Conservation (phyloP, 2,888 invertebrate genomes). For the Euzetes globulus region DNA sequence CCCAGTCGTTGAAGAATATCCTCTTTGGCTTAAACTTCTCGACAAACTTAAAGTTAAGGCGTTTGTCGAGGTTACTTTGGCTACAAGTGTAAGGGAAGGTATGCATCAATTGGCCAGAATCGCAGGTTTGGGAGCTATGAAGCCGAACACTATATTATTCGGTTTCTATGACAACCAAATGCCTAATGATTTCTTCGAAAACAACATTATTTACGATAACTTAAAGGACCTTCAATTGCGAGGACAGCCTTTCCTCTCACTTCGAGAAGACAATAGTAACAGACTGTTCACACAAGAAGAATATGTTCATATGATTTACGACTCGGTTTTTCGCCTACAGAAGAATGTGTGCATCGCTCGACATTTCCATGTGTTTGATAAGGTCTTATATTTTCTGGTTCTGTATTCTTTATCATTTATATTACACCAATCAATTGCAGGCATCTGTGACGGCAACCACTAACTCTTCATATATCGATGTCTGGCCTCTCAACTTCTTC, state of each 20-base stretch:
- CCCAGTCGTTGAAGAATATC: slow-evolving; percentile 66
- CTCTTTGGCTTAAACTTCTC: slow-evolving; percentile 84
- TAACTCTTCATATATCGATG: slow-evolving; percentile 68
- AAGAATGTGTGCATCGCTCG: slow-evolving; percentile 91
- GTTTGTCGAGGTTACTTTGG: slow-evolving; percentile 87
- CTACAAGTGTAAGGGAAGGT: slow-evolving; percentile 75
- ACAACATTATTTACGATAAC: slow-evolving; percentile 38
- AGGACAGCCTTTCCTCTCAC: slow-evolving; percentile 51
- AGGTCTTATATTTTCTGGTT: slow-evolving; percentile 48
- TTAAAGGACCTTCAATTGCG: slow-evolving; percentile 39
- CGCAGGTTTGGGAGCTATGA: slow-evolving; percentile 97
- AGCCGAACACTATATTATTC: slow-evolving; percentile 91
- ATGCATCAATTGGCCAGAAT: slow-evolving; percentile 82
- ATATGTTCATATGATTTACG: slow-evolving; percentile 74
- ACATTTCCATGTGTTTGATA: slow-evolving; percentile 78
- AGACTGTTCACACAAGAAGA: slow-evolving; percentile 53
- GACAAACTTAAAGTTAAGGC: slow-evolving; percentile 92
- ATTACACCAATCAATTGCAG: neutral
- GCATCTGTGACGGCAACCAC: neutral
- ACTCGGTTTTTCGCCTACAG: slow-evolving; percentile 73
- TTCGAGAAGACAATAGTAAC: slow-evolving; percentile 50
- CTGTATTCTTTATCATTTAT: neutral
- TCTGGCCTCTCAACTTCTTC: slow-evolving; percentile 94
- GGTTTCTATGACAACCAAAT: slow-evolving; percentile 76
- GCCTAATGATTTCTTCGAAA: slow-evolving; percentile 67